phyloP scores from a whole-genome alignment of 2,113 vertebrate species.

The Mungos mungo region DNA sequence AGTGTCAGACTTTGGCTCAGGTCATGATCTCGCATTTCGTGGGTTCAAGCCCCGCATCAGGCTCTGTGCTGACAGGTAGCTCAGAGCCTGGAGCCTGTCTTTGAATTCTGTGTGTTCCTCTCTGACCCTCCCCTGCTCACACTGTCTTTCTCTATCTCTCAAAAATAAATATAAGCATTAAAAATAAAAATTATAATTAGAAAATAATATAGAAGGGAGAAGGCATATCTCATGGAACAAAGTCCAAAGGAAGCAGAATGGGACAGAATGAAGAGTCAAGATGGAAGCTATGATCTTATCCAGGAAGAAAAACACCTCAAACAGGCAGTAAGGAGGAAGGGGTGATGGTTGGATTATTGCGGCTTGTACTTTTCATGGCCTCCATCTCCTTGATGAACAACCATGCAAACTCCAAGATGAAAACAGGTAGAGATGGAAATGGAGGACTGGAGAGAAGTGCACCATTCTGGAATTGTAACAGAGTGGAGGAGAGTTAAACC shows the following conservation, averaged over 20 bases:
- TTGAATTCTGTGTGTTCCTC: too few relatives aligned
- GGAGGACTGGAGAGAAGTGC: neutral
- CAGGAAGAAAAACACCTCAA: neutral
- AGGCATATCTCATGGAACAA: neutral
- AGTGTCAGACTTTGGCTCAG: too few relatives aligned
- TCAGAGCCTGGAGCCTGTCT: too few relatives aligned
- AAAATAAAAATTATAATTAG: neutral
- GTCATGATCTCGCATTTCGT: too few relatives aligned
- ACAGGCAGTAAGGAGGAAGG: neutral
- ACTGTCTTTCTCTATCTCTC: too few relatives aligned
- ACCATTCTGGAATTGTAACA: neutral
- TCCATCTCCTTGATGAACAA: neutral
- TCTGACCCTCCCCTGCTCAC: too few relatives aligned
- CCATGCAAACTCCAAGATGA: neutral
- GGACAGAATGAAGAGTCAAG: neutral
- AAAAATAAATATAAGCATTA: neutral
- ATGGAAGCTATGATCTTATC: neutral
- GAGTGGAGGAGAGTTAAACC: neutral
- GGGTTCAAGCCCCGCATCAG: too few relatives aligned
- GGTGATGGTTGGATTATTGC: neutral
- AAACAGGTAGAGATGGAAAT: neutral
- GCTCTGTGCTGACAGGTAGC: too few relatives aligned
- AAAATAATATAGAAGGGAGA: neutral
- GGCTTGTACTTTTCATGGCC: neutral
- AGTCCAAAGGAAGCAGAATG: neutral